Evolutionary conservation across 92 coral and sea anemone species (phyloP), one percentile per base, ranked within the genome.

Genomic region (Nematostella vectensis): DNA sequence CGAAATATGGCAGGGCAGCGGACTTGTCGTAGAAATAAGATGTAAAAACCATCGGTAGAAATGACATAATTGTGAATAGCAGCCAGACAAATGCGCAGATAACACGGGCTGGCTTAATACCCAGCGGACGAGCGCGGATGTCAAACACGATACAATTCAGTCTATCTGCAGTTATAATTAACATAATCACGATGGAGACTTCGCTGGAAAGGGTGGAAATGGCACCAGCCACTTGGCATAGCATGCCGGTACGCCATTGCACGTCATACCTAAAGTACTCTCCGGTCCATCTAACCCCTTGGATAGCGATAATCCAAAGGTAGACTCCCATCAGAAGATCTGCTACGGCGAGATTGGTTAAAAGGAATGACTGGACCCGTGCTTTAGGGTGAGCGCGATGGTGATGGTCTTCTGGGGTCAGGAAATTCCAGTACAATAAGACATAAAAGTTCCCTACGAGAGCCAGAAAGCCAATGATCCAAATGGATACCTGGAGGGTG

Each of bases 251-350:
- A 29, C 89, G 55, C 89, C 89, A 82, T n/a, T 42, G 22, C 11
- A 64, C 56, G 74, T 82, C 89, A 27, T 77, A 59, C 58, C 40
- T 40, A 64, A 70, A 82, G 64, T 82, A 82, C 29, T 70, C 68
- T 1, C 79, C 85, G 31, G 60, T 61, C 80, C 80, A 82, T 28
- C 42, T 51, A 0, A 37, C 57, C 55, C 76, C 85, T 39, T 77
- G 70, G 6, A 47, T 23, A 0, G 85, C 89, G 42, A 82, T 71
- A 0, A 71, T 67, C 2, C 77, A 23, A 15, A 82, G 56, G 37
- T 82, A 82, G 6, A 71, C 58, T 3, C 85, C 89, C 89, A 82
- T 82, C 12, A 65, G 47, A 23, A 82, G 45, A 50, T 82, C 89
- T 2, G 85, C 57, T 2, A 82, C 50, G 11, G 89, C 89, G n/a